These are phyloP conservation scores for Lasius platythorax DNA, from an alignment of 2,888 invertebrate genomes.

Conservation along the genomic window DNA sequence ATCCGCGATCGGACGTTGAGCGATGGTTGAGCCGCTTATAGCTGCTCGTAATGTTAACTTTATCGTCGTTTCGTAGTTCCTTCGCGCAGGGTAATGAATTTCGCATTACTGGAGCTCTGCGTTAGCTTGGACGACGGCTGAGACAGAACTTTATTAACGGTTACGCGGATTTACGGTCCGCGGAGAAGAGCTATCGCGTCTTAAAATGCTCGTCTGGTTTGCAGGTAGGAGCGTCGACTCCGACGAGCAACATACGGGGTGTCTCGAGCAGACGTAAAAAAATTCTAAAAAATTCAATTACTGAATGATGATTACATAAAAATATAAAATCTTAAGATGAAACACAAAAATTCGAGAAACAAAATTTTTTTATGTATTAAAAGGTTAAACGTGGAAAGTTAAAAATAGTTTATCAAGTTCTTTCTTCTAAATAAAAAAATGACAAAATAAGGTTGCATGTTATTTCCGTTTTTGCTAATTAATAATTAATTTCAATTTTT, in stretches of 20 bases:
- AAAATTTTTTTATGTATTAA: background rate
- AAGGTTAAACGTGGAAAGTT: background rate
- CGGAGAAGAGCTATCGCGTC: slow-evolving; percentile 52
- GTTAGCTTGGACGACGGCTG: slow-evolving; percentile 35
- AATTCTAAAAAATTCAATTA: background rate
- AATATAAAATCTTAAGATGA: background rate
- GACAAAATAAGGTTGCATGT: background rate
- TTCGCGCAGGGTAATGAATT: slow-evolving; percentile 68
- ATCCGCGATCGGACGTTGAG: slow-evolving; percentile 22
- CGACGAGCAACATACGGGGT: background rate
- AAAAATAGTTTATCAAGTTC: background rate
- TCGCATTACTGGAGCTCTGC: slow-evolving; percentile 63
- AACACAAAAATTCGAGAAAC: background rate
- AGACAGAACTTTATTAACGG: slow-evolving; percentile 71
- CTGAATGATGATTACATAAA: background rate
- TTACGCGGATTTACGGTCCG: slow-evolving; percentile 67
- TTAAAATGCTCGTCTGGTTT: slow-evolving; percentile 57
- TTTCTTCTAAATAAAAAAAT: background rate
- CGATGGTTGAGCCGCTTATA: slow-evolving; percentile 39
- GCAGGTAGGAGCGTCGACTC: slow-evolving; percentile 13
- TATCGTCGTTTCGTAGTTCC: slow-evolving; percentile 57
- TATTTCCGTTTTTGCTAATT: background rate
- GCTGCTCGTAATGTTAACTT: slow-evolving; percentile 65
- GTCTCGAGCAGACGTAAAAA: background rate
- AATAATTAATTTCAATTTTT: background rate